phyloP scores from a whole-genome alignment of 2,113 vertebrate species.

The Choloepus hoffmanni region DNA sequence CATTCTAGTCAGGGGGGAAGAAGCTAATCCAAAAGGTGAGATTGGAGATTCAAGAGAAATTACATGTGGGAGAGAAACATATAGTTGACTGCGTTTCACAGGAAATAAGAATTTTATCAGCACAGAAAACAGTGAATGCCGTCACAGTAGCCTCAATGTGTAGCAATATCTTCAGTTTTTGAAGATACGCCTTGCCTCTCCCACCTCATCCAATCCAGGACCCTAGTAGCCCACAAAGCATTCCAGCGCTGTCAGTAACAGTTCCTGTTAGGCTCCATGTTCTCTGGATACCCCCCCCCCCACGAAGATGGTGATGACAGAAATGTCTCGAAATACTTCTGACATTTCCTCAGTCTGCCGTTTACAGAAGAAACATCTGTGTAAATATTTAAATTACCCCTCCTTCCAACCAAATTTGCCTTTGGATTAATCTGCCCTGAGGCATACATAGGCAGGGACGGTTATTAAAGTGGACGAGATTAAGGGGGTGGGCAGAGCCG shows the following conservation, averaged over 20 bases:
- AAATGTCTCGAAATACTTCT: conserved; percentile 39
- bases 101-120: neutral
- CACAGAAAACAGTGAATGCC: neutral
- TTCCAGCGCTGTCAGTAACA: neutral
- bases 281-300: neutral
- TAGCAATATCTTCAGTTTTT: neutral
- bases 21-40: neutral
- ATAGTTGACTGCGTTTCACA: neutral
- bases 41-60: conserved; percentile 1
- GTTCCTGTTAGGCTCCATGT: neutral
- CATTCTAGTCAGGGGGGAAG: neutral
- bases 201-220: neutral
- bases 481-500: neutral
- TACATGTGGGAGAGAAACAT: neutral
- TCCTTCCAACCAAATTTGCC: conserved; percentile 39
- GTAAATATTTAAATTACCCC: conserved; percentile 61
- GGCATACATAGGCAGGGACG: neutral
- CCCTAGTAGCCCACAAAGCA: neutral
- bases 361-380: conserved; percentile 41
- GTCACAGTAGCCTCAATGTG: neutral
- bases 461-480: neutral
- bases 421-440: neutral
- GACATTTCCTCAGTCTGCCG: conserved; percentile 27
- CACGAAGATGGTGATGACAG: neutral
- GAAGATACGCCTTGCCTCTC: fast-evolving